Conservation (phyloP, 2,888 invertebrate species). For the Parthenolecanium corni region DNA sequence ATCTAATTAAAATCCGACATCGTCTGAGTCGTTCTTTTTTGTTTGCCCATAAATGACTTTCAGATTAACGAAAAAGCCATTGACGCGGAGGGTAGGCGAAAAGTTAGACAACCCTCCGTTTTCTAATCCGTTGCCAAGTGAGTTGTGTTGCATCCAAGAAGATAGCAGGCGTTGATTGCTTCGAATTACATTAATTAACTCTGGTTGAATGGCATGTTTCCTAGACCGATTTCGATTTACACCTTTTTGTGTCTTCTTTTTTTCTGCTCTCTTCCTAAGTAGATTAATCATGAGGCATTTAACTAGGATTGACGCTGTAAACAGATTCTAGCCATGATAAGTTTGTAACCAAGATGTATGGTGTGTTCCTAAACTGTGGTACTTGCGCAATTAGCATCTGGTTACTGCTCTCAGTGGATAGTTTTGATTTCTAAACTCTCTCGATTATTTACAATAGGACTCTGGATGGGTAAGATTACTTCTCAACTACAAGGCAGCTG, state of each 20-base stretch:
- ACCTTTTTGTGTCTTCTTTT: neutral
- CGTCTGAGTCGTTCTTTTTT: conserved; percentile 14
- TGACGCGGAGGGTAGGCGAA: conserved; percentile 2
- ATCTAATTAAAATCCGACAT: conserved; percentile 28
- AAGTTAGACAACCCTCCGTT: conserved; percentile 28
- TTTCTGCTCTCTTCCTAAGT: too few relatives aligned
- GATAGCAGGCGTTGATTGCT: conserved; percentile 24
- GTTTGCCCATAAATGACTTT: conserved; percentile 23
- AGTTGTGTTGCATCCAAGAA: conserved; percentile 14
- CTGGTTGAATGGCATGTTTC: neutral
- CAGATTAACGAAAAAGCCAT: conserved; percentile 14
- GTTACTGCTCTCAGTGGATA: too few relatives aligned
- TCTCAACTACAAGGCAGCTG: too few relatives aligned
- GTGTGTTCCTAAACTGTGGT: too few relatives aligned
- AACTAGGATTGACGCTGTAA: too few relatives aligned
- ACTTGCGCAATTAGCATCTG: too few relatives aligned
- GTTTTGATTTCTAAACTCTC: too few relatives aligned
- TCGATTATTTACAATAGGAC: too few relatives aligned
- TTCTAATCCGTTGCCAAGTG: conserved; percentile 25
- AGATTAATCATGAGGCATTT: too few relatives aligned
- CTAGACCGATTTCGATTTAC: conserved; percentile 7
- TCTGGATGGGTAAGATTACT: too few relatives aligned
- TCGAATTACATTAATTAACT: conserved; percentile 29
- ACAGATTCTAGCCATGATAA: too few relatives aligned
- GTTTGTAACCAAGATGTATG: too few relatives aligned